A percentile compares a stretch with the other conserved stretches of the same genome.
Conservation (phyloP, 92 coral and sea anemone species). For the Paramuricea clavata region DNA sequence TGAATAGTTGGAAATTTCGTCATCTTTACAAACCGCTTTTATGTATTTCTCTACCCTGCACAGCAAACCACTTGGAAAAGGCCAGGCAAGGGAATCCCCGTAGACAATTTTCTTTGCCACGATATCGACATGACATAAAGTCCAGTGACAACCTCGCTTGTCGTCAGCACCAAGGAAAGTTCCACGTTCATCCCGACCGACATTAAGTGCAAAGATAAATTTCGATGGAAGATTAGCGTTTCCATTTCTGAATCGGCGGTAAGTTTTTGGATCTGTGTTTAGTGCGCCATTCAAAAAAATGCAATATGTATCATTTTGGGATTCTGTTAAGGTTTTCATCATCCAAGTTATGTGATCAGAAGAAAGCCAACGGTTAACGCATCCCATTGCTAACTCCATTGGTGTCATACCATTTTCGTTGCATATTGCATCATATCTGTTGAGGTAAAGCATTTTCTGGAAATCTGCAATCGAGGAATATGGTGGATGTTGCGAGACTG, state of each 20-base stretch:
- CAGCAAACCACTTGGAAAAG: slow-evolving; percentile 11
- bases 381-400: slow-evolving; percentile 41
- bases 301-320: slow-evolving; percentile 47
- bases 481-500: slow-evolving; percentile 42
- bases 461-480: slow-evolving; percentile 45
- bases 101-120: neutral
- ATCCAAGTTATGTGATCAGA: slow-evolving; percentile 51
- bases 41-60: neutral
- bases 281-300: slow-evolving; percentile 35
- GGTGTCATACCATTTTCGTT: slow-evolving; percentile 57
- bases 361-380: slow-evolving; percentile 49
- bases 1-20: neutral
- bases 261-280: slow-evolving; percentile 9
- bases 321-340: slow-evolving; percentile 26
- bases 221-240: slow-evolving; percentile 10
- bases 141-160: slow-evolving; percentile 45
- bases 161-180: slow-evolving; percentile 46
- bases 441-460: slow-evolving; percentile 50
- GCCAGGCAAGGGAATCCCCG: slow-evolving; percentile 59
- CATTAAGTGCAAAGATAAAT: slow-evolving; percentile 46
- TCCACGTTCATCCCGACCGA: slow-evolving; percentile 28
- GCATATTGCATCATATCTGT: slow-evolving; percentile 46
- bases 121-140: slow-evolving; percentile 24
- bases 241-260: neutral
- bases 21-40: slow-evolving; percentile 12